Percentiles rank a stretch among this genome's conserved stretches.
These are phyloP conservation scores for Drosophila gaucha DNA, from an alignment of 2,888 invertebrate genomes.

Conservation along the genomic window DNA sequence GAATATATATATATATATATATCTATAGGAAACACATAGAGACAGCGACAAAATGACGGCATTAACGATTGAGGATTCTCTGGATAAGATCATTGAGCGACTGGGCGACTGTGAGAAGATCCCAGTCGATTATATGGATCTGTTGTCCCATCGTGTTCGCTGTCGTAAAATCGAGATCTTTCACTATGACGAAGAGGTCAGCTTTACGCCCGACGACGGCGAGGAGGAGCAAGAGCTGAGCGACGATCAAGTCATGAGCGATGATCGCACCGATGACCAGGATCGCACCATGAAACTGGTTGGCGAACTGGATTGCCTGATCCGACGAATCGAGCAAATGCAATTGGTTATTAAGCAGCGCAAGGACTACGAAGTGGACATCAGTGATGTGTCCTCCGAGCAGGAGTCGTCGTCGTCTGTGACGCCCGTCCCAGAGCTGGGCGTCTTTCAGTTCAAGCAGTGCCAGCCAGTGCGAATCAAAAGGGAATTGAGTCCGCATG, in stretches of 20 bases:
- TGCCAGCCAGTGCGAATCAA: background rate
- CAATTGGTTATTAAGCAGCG: constrained; percentile 47
- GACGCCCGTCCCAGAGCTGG: background rate
- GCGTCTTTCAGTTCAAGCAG: background rate
- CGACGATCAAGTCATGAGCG: background rate
- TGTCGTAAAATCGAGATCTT: constrained; percentile 59
- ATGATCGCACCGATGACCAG: constrained; percentile 43
- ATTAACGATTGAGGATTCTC: background rate
- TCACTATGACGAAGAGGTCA: constrained; percentile 55
- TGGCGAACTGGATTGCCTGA: constrained; percentile 51
- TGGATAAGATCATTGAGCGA: constrained; percentile 9
- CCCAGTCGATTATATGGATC: constrained; percentile 46
- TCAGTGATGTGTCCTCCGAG: background rate
- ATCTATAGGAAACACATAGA: too few relatives aligned
- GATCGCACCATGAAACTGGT: constrained; percentile 16
- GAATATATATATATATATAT: background rate
- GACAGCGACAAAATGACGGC: background rate
- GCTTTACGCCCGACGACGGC: constrained; percentile 40
- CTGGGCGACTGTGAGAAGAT: constrained; percentile 34
- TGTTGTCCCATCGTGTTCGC: constrained; percentile 31
- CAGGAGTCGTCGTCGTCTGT: background rate
- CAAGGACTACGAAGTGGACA: background rate
- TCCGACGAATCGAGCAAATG: constrained; percentile 51
- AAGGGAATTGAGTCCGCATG: background rate
- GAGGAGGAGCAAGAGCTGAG: constrained; percentile 33